Percentiles rank a stretch among this genome's conserved stretches.
Evolutionary conservation across 2,797 vertebrate genomes (phyloP).

Genomic region (Brachymystax lenok): DNA sequence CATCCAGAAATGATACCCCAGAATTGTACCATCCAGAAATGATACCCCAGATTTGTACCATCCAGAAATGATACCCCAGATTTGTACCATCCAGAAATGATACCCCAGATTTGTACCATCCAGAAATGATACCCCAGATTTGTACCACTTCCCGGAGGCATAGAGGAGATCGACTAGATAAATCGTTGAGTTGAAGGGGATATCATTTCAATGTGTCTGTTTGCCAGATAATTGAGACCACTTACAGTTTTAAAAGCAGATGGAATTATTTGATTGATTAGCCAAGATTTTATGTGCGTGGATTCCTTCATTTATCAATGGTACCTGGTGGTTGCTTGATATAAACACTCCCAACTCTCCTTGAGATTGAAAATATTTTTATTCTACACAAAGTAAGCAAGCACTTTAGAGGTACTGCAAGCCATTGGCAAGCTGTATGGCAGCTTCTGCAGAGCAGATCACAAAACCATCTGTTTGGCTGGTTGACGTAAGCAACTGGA

Average conservation of each 20-base stretch:
- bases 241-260: neutral
- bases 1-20: neutral
- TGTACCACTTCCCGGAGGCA: neutral
- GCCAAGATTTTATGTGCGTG: neutral
- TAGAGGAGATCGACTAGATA: neutral
- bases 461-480: conserved; percentile 38
- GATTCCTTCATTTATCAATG: neutral
- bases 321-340: neutral
- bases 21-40: neutral
- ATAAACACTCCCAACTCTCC: neutral
- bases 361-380: neutral
- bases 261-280: neutral
- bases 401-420: neutral
- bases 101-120: neutral
- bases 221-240: neutral
- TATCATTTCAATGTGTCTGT: neutral
- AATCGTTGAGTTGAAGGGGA: neutral
- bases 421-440: neutral
- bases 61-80: neutral
- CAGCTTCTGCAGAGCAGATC: conserved; percentile 18
- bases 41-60: neutral
- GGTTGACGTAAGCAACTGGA: conserved; percentile 46
- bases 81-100: too few relatives aligned
- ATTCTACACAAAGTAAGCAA: neutral
- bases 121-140: neutral